phyloP scores from a whole-genome alignment of 2,113 vertebrate species.

The Plestiodon gilberti region DNA sequence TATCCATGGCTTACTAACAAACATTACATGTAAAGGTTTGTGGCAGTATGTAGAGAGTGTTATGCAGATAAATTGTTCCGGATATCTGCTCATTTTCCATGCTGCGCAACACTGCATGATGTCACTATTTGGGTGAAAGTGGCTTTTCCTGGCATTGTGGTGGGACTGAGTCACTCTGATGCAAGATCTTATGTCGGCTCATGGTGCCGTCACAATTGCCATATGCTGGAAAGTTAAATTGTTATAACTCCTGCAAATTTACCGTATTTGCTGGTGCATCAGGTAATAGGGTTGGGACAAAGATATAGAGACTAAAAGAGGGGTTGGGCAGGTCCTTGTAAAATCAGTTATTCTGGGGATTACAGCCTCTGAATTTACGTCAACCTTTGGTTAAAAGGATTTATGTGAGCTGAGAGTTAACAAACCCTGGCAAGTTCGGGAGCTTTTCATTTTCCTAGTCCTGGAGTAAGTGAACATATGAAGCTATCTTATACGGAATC shows the following conservation, averaged over 20 bases:
- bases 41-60: background rate
- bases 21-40: background rate
- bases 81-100: background rate
- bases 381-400: background rate
- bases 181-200: background rate
- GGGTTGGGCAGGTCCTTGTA: background rate
- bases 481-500: background rate
- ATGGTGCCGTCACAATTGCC: background rate
- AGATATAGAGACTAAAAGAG: background rate
- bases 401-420: background rate
- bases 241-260: background rate
- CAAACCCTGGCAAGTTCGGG: background rate
- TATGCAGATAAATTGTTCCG: background rate
- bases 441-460: background rate
- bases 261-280: background rate
- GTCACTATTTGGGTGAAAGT: background rate
- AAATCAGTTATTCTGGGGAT: background rate
- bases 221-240: background rate
- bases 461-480: background rate
- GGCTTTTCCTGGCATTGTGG: background rate
- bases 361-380: background rate
- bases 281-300: background rate
- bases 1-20: background rate
- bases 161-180: background rate
- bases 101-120: background rate